Evolutionary conservation across 2,113 vertebrate species (phyloP).

Genomic region (Catharus fuscescens): DNA sequence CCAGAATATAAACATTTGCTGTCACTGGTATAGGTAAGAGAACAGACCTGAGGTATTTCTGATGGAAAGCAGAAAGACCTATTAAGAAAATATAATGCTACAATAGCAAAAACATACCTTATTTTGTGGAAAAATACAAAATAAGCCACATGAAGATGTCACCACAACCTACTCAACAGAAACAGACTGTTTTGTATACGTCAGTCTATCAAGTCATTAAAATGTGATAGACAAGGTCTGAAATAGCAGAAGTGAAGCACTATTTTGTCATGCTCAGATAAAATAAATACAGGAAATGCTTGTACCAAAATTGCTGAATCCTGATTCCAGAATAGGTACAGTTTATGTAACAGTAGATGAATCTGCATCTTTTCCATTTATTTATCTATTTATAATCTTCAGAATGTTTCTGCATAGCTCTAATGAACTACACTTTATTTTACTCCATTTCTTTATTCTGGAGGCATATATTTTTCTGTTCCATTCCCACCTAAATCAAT

Average conservation of each 20-base stretch:
- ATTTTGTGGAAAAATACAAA: neutral
- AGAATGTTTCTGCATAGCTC: neutral
- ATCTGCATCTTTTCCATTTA: conserved; percentile 10
- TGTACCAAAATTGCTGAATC: conserved; percentile 40
- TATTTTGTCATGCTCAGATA: conserved; percentile 7
- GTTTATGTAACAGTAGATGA: conserved; percentile 13
- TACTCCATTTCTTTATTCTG: conserved; percentile 6
- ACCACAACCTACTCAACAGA: neutral
- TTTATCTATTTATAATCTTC: conserved; percentile 9
- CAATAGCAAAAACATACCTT: neutral
- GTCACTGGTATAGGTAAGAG: neutral
- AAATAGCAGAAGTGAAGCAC: conserved; percentile 38
- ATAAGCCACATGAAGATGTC: neutral
- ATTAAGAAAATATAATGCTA: neutral
- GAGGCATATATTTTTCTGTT: neutral
- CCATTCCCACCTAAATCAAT: conserved; percentile 23
- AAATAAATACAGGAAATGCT: conserved; percentile 46
- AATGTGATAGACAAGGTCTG: conserved; percentile 17
- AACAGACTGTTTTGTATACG: neutral
- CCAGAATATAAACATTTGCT: neutral
- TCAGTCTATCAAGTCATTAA: neutral
- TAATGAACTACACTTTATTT: neutral
- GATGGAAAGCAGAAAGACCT: neutral
- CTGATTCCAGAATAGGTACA: conserved; percentile 16
- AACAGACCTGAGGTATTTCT: neutral